Evolutionary conservation across 1,140 invertebrate genomes (phyloP), one percentile per base, ranked within the genome.

Genomic region (Camponotus pennsylvanicus): DNA sequence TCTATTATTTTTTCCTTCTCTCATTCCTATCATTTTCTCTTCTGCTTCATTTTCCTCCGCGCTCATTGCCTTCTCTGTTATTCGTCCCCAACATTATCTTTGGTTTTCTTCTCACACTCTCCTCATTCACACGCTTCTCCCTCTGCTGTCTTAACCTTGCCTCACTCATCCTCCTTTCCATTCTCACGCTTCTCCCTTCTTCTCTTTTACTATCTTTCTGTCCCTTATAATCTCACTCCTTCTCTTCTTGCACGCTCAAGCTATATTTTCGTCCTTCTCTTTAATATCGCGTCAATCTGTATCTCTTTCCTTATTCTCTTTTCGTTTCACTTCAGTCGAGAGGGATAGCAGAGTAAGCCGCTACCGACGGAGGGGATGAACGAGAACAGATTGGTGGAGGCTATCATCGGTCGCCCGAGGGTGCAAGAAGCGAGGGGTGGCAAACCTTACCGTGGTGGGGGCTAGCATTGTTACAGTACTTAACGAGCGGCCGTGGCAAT

Each of bases 401-500:
- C 79, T 73, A 82, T 73, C 69, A 61, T 83, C 32, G 42, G 84
- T 76, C 45, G 75, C 76, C 32, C n/a, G n/a, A 42, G 79, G 55
- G 15, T 80, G 45, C 66, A 83, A 71, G 64, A 69, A 57, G 49
- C 66, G 61, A 40, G 73, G 34, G 71, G 82, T 69, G n/a, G 52
- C 37, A 40, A 79, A 82, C 61, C 7, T 15, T 34, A 61, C 52
- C 18, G 55, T 90, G 59, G 89, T 90, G 88, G 89, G 89, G 86
- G 86, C 37, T 45, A 63, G 88, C 61, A 90, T 90, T 90, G 89
- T 90, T 90, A 90, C 89, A 91, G 89, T 92, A 80, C 78, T 90
- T 91, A 91, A 92, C 91, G 86, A 90, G 82, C 89, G 83, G 88
- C 83, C 86, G 82, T 88, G 86, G 90, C 89, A 92, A 92, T 92